Base-by-base conservation (phyloP, 2,888 invertebrate species). In the Caprella mutica region DNA sequence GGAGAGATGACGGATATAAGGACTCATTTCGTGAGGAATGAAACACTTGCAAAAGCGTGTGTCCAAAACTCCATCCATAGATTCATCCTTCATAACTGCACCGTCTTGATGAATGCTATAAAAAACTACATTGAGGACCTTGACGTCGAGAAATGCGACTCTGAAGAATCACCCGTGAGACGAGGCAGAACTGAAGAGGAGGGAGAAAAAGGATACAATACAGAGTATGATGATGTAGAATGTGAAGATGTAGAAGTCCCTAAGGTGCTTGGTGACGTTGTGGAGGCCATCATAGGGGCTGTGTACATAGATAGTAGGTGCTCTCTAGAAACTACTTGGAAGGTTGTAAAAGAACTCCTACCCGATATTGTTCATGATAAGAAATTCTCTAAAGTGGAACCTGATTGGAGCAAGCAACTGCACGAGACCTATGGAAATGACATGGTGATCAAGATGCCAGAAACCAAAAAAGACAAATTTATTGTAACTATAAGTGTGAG, bases 1-100 rank as follows among this genome's bases (percentile, higher is more conserved):
- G 96, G 94, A 0, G 82, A 88, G 19, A 74, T 98, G 56, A 96
- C 96, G 0, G 96, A 97, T 74, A 72, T 97, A 59, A 78, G 97
- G 46, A 33, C 27, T 17, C 51, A 56, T 29, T 51, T 29, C 2
- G 97, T 98, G 2, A 97, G 98, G 71, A 98, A 98, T 70, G 83
- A 87, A 59, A 96, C 93, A 0, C 90, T 98, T 69, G 96, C 91
- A 0, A 85, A 88, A 24, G 78, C 93, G 52, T 81, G 88, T 5
- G 90, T 94, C 14, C 83, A 88, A 66, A 80, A 86, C 72, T 82
- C 84, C 14, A 80, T 96, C 61, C 89, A 97, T 70, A 85, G 86
- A 68, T 83, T 77, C 71, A 74, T 85, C 57, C 69, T 81, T 50
- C 72, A 76, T 33, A 76, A 77, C 59, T 79, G 79, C 57, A 74